phyloP scores from a whole-genome alignment of 2,888 invertebrate genomes.

The Scelioninae gen. 2 region DNA sequence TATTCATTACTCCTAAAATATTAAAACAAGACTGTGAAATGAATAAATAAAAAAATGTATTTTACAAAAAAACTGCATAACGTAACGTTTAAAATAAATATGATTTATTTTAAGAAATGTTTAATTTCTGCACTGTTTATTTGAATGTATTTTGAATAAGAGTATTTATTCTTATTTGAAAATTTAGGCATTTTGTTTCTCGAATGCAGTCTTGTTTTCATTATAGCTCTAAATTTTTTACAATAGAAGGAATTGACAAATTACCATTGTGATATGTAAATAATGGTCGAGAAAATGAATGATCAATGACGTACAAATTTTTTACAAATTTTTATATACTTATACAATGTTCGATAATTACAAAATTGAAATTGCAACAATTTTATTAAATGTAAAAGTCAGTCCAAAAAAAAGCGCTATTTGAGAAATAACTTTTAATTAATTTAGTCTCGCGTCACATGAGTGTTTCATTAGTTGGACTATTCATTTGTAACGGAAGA shows the following conservation, averaged over 20 bases:
- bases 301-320: constrained; percentile 53
- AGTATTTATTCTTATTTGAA: too few relatives aligned
- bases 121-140: too few relatives aligned
- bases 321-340: constrained; percentile 33
- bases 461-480: constrained; percentile 6
- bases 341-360: constrained; percentile 39
- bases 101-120: too few relatives aligned
- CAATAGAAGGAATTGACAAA: constrained; percentile 41
- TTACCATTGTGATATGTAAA: constrained; percentile 54
- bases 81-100: too few relatives aligned
- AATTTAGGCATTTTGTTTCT: too few relatives aligned
- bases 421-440: constrained; percentile 1
- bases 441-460: constrained; percentile 6
- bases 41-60: too few relatives aligned
- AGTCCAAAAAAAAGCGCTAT: constrained; percentile 1
- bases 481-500: neutral
- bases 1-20: constrained; percentile 15
- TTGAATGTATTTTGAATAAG: too few relatives aligned
- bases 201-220: constrained; percentile 27
- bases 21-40: constrained; percentile 38
- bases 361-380: constrained; percentile 1
- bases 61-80: too few relatives aligned
- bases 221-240: constrained; percentile 22
- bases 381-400: neutral
- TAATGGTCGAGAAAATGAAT: constrained; percentile 39